A percentile compares a stretch with the other conserved stretches of the same genome.
Conservation (phyloP, 2,888 invertebrate genomes). For the Erebia palarica region DNA sequence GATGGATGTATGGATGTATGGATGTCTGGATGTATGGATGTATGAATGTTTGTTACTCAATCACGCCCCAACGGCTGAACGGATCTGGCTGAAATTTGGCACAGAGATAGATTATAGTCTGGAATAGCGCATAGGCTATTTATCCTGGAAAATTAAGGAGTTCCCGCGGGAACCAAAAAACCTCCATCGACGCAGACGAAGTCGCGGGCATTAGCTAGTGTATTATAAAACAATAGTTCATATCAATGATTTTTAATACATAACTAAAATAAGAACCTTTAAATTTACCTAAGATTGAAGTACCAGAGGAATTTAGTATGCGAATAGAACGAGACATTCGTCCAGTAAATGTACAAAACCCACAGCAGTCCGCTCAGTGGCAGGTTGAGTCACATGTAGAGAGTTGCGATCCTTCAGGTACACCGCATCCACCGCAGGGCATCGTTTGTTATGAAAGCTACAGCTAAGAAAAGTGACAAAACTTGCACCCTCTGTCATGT, state of each 20-base stretch:
- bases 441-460: slow-evolving; percentile 33
- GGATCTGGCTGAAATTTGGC: too few relatives aligned
- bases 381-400: slow-evolving; percentile 20
- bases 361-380: slow-evolving; percentile 5
- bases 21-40: too few relatives aligned
- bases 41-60: too few relatives aligned
- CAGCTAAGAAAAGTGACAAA: slow-evolving; percentile 1
- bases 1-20: too few relatives aligned
- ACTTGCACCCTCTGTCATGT: not conserved
- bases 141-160: too few relatives aligned
- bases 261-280: not conserved
- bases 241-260: not conserved
- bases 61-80: too few relatives aligned
- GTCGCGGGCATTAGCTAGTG: too few relatives aligned
- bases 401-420: slow-evolving; percentile 30
- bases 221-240: not conserved
- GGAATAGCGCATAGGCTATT: too few relatives aligned
- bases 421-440: slow-evolving; percentile 33
- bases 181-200: too few relatives aligned
- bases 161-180: too few relatives aligned
- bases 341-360: slow-evolving; percentile 6
- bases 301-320: not conserved
- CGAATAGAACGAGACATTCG: not conserved
- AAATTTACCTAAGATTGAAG: not conserved
- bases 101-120: too few relatives aligned